Percentiles rank a stretch among this genome's conserved stretches.
Conservation (phyloP, 1,140 invertebrate genomes). For the Drosophila paulistorum region DNA sequence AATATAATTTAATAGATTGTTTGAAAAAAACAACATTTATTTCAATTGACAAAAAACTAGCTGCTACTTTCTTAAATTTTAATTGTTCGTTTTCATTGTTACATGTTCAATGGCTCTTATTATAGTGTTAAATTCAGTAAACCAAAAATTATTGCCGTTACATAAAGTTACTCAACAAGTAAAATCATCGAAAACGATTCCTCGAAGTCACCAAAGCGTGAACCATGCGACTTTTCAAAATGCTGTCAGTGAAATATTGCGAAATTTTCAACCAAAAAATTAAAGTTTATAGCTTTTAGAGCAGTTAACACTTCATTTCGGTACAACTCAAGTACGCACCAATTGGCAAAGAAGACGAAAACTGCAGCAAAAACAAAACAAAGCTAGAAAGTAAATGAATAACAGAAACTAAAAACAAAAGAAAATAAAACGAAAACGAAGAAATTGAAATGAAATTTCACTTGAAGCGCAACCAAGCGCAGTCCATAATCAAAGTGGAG, state of each 20-base stretch:
- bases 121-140: background rate
- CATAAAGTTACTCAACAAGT: slow-evolving; percentile 22
- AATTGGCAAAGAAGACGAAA: slow-evolving; percentile 70
- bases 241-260: slow-evolving; percentile 46
- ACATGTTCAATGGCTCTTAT: background rate
- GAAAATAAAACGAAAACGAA: background rate
- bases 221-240: slow-evolving; percentile 39
- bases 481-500: slow-evolving; percentile 34
- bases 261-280: slow-evolving; percentile 34
- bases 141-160: slow-evolving; percentile 26
- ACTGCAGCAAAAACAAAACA: slow-evolving; percentile 36
- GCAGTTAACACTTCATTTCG: slow-evolving; percentile 58
- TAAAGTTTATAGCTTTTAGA: slow-evolving; percentile 23
- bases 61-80: background rate
- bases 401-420: background rate
- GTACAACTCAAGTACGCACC: slow-evolving; percentile 54
- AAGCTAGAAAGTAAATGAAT: slow-evolving; percentile 10
- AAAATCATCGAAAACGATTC: slow-evolving; percentile 21
- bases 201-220: slow-evolving; percentile 25
- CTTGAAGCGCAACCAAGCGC: slow-evolving; percentile 57
- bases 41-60: too few relatives aligned
- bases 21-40: too few relatives aligned
- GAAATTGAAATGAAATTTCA: slow-evolving; percentile 66
- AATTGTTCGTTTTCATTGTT: background rate
- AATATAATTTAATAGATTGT: too few relatives aligned